A percentile compares a stretch with the other conserved stretches of the same genome.
Conservation (phyloP, 2,888 invertebrate genomes). For the Aproaerema taeniolella region DNA sequence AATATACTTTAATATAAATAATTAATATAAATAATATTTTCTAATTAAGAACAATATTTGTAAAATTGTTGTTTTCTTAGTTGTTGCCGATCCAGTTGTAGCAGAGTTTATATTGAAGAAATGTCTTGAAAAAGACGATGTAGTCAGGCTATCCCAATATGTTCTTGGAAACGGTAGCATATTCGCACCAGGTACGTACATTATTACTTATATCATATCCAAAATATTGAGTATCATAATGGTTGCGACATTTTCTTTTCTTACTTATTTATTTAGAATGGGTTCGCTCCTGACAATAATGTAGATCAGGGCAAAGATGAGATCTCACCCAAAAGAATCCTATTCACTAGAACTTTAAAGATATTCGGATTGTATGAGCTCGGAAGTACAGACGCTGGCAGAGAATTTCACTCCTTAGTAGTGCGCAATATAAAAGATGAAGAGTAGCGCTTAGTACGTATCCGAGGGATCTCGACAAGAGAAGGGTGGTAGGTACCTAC, state of each 20-base stretch:
- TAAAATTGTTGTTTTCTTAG: neutral
- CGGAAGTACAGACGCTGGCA: neutral
- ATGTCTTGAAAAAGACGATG: conserved; percentile 1
- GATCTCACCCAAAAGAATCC: too few relatives aligned
- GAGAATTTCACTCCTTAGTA: too few relatives aligned
- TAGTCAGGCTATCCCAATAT: neutral
- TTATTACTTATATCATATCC: neutral
- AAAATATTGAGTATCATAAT: neutral
- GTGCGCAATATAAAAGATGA: too few relatives aligned
- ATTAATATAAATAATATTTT: too few relatives aligned
- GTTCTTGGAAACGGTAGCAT: conserved; percentile 1
- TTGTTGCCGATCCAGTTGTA: neutral
- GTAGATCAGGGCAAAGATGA: too few relatives aligned
- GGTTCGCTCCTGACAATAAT: neutral
- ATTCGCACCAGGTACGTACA: conserved; percentile 4
- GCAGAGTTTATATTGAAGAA: neutral
- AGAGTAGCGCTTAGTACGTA: too few relatives aligned
- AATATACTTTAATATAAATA: too few relatives aligned
- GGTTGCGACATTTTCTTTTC: too few relatives aligned
- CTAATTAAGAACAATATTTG: too few relatives aligned
- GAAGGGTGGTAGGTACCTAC: too few relatives aligned
- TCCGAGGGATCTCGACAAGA: too few relatives aligned
- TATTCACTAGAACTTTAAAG: too few relatives aligned
- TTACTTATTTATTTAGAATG: neutral
- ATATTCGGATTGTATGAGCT: neutral